A percentile compares a stretch with the other conserved stretches of the same genome.
Conservation (phyloP, 2,113 vertebrate species). For the Anas platyrhynchos region DNA sequence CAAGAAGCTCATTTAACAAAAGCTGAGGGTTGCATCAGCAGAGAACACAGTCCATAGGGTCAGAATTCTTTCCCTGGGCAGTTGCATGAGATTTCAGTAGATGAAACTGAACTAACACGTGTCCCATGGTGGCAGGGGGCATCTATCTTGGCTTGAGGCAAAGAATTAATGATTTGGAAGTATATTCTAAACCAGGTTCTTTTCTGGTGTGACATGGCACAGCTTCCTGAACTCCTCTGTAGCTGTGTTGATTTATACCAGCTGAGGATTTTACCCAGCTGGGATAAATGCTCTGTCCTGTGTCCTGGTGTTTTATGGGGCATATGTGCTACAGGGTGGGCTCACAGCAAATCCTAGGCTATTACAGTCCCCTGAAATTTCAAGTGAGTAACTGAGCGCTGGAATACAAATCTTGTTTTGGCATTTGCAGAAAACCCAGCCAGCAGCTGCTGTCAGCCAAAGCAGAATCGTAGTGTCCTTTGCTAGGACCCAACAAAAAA, state of each 20-base stretch:
- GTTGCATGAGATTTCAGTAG: not conserved
- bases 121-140: not conserved
- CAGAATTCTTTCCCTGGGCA: not conserved
- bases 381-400: not conserved
- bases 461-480: not conserved
- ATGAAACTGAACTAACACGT: not conserved
- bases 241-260: not conserved
- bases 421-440: not conserved
- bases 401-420: not conserved
- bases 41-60: not conserved
- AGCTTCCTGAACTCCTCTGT: not conserved
- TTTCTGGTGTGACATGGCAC: not conserved
- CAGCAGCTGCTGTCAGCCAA: not conserved
- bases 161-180: not conserved
- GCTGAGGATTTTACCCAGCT: not conserved
- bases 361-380: not conserved
- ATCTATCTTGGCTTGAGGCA: not conserved
- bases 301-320: not conserved
- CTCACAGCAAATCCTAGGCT: not conserved
- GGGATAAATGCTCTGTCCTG: not conserved
- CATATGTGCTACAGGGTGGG: not conserved
- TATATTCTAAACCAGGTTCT: not conserved
- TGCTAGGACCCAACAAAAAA: not conserved
- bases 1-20: not conserved
- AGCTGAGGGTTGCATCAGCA: not conserved